Evolutionary conservation across 2,797 vertebrate genomes (phyloP), one percentile per base, ranked within the genome.

Genomic region (Phylloscopus collybita): DNA sequence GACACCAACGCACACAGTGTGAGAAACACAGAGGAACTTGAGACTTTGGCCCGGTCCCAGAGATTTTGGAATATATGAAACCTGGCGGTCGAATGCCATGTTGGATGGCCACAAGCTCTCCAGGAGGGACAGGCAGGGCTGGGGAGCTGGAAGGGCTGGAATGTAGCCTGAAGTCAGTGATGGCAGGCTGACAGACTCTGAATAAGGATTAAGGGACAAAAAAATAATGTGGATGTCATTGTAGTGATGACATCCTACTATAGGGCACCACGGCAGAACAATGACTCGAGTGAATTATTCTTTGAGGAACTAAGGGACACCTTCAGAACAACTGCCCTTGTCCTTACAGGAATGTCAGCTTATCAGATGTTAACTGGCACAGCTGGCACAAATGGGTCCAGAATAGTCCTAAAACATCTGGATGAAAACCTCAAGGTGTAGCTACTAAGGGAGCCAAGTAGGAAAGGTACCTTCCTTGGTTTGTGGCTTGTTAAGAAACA

Each of bases 291-390:
- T 5, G 10, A 73, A n/a, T n/a, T 49, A 16, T 2, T 25, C 34
- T 49, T 40, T 56, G 20, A 65, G 51, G 9, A 74, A 21, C 13
- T 42, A 25, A 57, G 11, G 4, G 13, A 34, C 18, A n/a, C 5
- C 25, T 66, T 8, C 51, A 34, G 36, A 56, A 49, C 30, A 34
- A 6, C 59, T n/a, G 29, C 8, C 12, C 16, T 56, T 49, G 23
- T 40, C 29, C 42, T 29, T 34, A 42, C 1, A 25, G 44, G 30
- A 40, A 42, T 6, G 20, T 25, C 11, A 42, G 2, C 16, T 5
- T 40, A 25, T 7, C 1, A 0, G 11, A 49, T 25, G 3, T 16
- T 40, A n/a, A 20, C 16, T 3, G 20, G 34, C 17, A 36, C 4
- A 51, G 5, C 26, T 66, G 11, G 21, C 17, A 42, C 8, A 59